Evolutionary conservation across 2,113 vertebrate genomes (phyloP).

Genomic region (Taxidea taxus): DNA sequence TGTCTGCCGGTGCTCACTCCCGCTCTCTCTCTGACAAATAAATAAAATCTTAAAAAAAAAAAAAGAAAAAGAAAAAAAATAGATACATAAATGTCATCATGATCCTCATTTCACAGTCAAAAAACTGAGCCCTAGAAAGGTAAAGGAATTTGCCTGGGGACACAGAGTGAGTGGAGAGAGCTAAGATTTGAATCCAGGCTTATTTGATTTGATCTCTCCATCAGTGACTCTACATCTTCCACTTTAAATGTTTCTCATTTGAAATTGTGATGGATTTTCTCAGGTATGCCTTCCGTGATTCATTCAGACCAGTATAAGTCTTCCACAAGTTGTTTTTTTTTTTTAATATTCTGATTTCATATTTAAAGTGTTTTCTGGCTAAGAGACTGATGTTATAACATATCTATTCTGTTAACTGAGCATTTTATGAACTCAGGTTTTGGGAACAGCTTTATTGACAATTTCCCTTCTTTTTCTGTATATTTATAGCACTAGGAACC

Average conservation of each 20-base stretch:
- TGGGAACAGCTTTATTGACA: slow-evolving; percentile 6
- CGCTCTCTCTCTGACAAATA: no score
- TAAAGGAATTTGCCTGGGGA: not conserved
- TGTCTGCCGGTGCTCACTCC: no score
- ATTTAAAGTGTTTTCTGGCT: slow-evolving; percentile 29
- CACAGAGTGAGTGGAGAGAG: not conserved
- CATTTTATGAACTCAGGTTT: not conserved
- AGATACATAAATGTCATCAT: not conserved
- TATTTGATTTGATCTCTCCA: slow-evolving; percentile 12
- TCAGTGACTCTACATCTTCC: not conserved
- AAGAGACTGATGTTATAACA: not conserved
- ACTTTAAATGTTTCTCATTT: slow-evolving; percentile 33
- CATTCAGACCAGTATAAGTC: not conserved
- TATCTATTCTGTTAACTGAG: not conserved
- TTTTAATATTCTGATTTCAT: not conserved
- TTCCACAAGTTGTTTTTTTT: not conserved
- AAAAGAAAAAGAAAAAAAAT: not conserved
- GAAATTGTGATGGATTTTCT: not conserved
- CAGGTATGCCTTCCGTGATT: not conserved
- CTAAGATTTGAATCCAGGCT: not conserved
- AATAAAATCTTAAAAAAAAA: no score
- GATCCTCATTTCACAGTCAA: not conserved
- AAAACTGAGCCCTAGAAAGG: slow-evolving; percentile 1
- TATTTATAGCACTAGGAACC: slow-evolving; percentile 24
- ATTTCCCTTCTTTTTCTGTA: not conserved